Evolutionary conservation across 2,888 invertebrate species (phyloP).

Genomic region (Steinernema carpocapsae): DNA sequence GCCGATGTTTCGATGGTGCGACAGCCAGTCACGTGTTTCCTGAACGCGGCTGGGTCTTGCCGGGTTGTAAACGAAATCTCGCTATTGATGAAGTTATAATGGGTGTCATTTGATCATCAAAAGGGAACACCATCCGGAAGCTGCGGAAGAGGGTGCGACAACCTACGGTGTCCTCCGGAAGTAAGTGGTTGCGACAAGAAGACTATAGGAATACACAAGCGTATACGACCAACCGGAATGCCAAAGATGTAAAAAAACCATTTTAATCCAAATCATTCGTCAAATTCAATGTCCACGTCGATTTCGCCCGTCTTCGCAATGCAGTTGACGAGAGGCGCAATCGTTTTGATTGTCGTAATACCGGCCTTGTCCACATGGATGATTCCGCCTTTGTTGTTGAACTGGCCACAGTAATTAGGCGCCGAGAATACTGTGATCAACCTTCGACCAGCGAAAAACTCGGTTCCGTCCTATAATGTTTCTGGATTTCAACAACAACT

Average conservation of each 20-base stretch:
- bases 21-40: too few relatives aligned
- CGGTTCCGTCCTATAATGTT: conserved; percentile 3
- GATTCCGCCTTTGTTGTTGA: conserved; percentile 31
- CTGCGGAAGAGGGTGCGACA: too few relatives aligned
- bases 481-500: neutral
- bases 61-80: too few relatives aligned
- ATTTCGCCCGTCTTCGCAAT: conserved; percentile 8
- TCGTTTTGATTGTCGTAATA: conserved; percentile 20
- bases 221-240: too few relatives aligned
- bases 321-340: conserved; percentile 28
- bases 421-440: conserved; percentile 27
- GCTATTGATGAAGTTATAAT: too few relatives aligned
- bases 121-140: too few relatives aligned
- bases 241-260: too few relatives aligned
- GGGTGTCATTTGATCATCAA: too few relatives aligned
- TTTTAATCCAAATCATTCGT: too few relatives aligned
- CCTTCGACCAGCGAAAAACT: conserved; percentile 14
- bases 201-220: neutral
- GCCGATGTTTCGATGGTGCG: too few relatives aligned
- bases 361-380: conserved; percentile 11
- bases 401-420: conserved; percentile 26
- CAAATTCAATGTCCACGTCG: conserved; percentile 15
- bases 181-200: neutral
- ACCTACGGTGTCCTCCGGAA: too few relatives aligned
- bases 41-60: too few relatives aligned